Percentiles rank a stretch among this genome's conserved stretches.
Evolutionary conservation across 2,797 vertebrate genomes (phyloP).

Genomic region (Echiichthys vipera): DNA sequence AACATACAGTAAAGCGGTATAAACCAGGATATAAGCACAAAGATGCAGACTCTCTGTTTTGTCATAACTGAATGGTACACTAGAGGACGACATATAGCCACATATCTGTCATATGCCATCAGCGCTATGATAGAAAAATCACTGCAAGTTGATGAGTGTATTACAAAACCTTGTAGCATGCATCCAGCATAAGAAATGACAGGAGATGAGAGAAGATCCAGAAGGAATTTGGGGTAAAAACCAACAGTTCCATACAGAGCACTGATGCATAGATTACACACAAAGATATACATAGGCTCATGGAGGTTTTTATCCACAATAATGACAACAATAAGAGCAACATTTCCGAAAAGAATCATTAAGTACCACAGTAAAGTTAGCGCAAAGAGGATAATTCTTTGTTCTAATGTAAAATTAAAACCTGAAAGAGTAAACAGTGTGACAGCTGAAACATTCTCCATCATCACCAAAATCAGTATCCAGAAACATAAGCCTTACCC

Average conservation of each 20-base stretch:
- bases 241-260: conserved; percentile 54
- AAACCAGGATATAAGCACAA: conserved; percentile 47
- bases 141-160: conserved; percentile 42
- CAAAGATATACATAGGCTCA: conserved; percentile 62
- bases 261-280: conserved; percentile 55
- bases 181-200: conserved; percentile 58
- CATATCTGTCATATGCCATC: conserved; percentile 71
- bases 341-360: conserved; percentile 34
- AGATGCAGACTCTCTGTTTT: conserved; percentile 12
- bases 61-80: conserved; percentile 56
- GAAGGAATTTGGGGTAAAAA: conserved; percentile 62
- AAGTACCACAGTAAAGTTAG: conserved; percentile 39
- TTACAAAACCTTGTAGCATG: conserved; percentile 52
- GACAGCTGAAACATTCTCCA: conserved; percentile 52
- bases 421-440: conserved; percentile 62
- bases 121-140: conserved; percentile 57
- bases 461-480: too few species aligned
- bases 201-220: conserved; percentile 48
- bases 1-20: conserved; percentile 45
- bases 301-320: conserved; percentile 45
- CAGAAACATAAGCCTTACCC: too few species aligned
- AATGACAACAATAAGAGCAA: conserved; percentile 34
- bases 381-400: conserved; percentile 44
- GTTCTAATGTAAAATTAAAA: conserved; percentile 45
- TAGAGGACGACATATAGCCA: too few species aligned